phyloP scores from a whole-genome alignment of 2,113 vertebrate species.

The Apus apus region DNA sequence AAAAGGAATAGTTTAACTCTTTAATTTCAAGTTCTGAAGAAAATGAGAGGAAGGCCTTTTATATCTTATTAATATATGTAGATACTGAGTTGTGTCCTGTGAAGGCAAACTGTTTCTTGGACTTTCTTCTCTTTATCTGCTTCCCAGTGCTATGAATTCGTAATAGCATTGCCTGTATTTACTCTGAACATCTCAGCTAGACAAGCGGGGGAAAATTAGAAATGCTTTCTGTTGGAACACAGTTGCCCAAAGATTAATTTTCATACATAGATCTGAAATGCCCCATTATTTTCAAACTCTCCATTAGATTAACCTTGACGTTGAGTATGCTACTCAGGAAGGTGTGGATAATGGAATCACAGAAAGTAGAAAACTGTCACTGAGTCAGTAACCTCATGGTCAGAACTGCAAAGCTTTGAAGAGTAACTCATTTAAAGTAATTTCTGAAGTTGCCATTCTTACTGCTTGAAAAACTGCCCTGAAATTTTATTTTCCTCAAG shows the following conservation, averaged over 20 bases:
- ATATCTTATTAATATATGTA: slow-evolving; percentile 4
- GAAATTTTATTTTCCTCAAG: background rate
- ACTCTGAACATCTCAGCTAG: slow-evolving; percentile 18
- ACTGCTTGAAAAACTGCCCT: background rate
- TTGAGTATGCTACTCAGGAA: slow-evolving; percentile 38
- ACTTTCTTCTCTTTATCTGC: background rate
- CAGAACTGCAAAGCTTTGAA: background rate
- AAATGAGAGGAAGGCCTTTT: background rate
- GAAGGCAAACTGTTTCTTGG: slow-evolving; percentile 31
- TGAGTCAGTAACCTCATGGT: background rate
- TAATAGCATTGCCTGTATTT: slow-evolving; percentile 38
- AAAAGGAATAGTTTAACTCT: slow-evolving; percentile 1
- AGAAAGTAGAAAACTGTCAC: background rate
- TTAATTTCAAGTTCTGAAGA: background rate
- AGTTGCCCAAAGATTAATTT: slow-evolving; percentile 54
- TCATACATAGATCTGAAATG: slow-evolving; percentile 59
- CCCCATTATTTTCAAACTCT: slow-evolving; percentile 50
- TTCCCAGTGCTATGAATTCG: slow-evolving; percentile 27
- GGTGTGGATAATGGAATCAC: slow-evolving; percentile 47
- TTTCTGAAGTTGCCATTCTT: background rate
- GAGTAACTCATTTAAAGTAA: background rate
- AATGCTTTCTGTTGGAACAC: slow-evolving; percentile 4
- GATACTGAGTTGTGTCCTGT: slow-evolving; percentile 40
- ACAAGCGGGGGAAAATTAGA: background rate
- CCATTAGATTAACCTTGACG: slow-evolving; percentile 53